Conservation (phyloP, 2,888 invertebrate species). For the Unio pictorum region DNA sequence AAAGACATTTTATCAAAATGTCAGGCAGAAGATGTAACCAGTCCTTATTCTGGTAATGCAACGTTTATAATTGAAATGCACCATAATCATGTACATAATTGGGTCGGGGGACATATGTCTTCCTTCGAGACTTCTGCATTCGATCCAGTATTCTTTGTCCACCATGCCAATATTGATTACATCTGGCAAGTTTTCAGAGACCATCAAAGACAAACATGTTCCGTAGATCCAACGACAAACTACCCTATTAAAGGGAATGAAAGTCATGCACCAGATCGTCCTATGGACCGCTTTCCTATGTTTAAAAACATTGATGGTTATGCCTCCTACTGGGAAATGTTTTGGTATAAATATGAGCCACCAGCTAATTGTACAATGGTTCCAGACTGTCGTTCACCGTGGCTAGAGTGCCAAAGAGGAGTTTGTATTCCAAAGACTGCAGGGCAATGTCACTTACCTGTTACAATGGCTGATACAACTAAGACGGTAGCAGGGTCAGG, state of each 20-base stretch:
- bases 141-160: slow-evolving; percentile 57
- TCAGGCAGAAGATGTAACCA: slow-evolving; percentile 26
- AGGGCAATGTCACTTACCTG: too few species aligned
- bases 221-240: slow-evolving; percentile 33
- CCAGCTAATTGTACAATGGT: slow-evolving; percentile 24
- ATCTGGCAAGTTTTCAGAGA: slow-evolving; percentile 53
- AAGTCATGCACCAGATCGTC: slow-evolving; percentile 16
- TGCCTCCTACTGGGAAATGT: slow-evolving; percentile 22
- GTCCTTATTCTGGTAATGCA: slow-evolving; percentile 18
- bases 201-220: slow-evolving; percentile 25
- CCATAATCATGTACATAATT: slow-evolving; percentile 53
- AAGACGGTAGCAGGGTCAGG: too few species aligned
- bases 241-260: slow-evolving; percentile 17
- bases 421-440: too few species aligned
- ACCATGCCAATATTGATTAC: slow-evolving; percentile 58
- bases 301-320: slow-evolving; percentile 35
- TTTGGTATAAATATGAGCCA: slow-evolving; percentile 30
- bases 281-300: slow-evolving; percentile 27
- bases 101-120: slow-evolving; percentile 56
- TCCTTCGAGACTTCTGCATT: slow-evolving; percentile 48
- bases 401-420: too few species aligned
- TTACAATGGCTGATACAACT: too few species aligned
- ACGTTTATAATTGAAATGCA: slow-evolving; percentile 26
- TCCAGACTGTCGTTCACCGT: too few species aligned
- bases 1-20: slow-evolving; percentile 31